phyloP scores from a whole-genome alignment of 1,140 invertebrate species.

The Apis cerana region DNA sequence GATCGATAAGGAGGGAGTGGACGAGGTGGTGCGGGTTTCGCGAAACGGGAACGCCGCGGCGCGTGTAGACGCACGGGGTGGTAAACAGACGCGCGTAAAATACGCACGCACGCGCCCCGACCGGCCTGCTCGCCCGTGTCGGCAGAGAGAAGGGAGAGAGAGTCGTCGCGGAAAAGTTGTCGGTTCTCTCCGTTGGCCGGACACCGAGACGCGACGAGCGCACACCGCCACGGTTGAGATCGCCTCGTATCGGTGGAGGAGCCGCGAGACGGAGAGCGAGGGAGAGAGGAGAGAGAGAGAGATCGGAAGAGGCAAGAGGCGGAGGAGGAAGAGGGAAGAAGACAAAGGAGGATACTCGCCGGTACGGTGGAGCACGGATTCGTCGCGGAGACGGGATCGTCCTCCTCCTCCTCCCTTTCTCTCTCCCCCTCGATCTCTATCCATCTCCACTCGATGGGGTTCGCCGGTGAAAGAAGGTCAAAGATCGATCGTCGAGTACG shows the following conservation, averaged over 20 bases:
- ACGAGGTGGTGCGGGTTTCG: slow-evolving; percentile 41
- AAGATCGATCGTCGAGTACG: slow-evolving; percentile 72
- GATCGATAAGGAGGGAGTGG: slow-evolving; percentile 53
- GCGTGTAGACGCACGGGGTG: slow-evolving; percentile 29
- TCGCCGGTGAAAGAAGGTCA: slow-evolving; percentile 68
- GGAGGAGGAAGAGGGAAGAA: not conserved
- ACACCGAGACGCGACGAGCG: not conserved
- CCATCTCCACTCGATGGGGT: slow-evolving; percentile 58
- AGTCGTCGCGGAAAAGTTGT: not conserved
- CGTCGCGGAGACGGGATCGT: slow-evolving; percentile 13
- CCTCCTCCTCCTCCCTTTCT: slow-evolving; percentile 43
- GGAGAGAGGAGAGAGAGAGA: slow-evolving; percentile 8
- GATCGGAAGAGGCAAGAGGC: not conserved
- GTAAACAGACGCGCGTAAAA: slow-evolving; percentile 45
- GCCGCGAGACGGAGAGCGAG: slow-evolving; percentile 15
- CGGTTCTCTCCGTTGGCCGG: not conserved
- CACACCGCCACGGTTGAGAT: not conserved
- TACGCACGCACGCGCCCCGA: slow-evolving; percentile 37
- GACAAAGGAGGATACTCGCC: not conserved
- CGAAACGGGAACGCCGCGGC: slow-evolving; percentile 45
- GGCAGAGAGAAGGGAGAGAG: not conserved
- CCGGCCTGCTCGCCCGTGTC: not conserved
- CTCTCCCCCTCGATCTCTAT: slow-evolving; percentile 64
- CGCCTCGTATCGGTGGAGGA: not conserved
- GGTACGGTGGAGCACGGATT: slow-evolving; percentile 10